Base-by-base conservation (phyloP, 2,113 vertebrate genomes). In the Cochlearius cochlearius region DNA sequence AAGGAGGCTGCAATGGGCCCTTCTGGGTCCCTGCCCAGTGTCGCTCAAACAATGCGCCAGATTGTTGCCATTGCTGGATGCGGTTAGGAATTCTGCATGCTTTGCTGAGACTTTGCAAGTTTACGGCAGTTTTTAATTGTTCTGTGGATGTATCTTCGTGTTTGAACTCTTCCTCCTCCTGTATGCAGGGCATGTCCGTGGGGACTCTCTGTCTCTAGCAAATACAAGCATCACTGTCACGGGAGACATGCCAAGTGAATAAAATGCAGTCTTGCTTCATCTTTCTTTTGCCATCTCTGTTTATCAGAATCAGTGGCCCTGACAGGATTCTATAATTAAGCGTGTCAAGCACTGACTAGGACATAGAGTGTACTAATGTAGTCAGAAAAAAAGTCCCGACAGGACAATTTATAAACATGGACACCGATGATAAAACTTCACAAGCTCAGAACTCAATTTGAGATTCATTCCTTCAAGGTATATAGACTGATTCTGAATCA, bases 291-390 rank as follows among this genome's bases (percentile, higher is more conserved):
- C 79, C 69, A 60, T 78, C 50, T 92, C 52, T 76, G 80, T 85
- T 81, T 88, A 68, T 83, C 88, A 92, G 63, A 84, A 81, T 60
- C 79, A 52, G 76, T 79, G 63, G 58, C 62, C 49, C 73, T 78
- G 66, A 92, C 72, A 95, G 78, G 36, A 73, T 91, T 96, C 88
- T 86, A 49, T 89, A 92, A 93, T 86, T 90, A 92, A 92, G 74
- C 52, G 30, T 89, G 91, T 85, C 67, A 79, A 89, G 67, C 84
- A 86, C 59, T 74, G 71, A 53, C 88, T 88, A 62, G 92, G 76
- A 94, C 69, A 85, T n/a, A 29, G 17, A 81, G 68, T 27, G 36
- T 71, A 56, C 20, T 88, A 83, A 92, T 52, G 41, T 38, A 58
- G 32, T 68, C 9, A 7, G 49, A 69, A 68, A 86, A 86, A 53